A percentile compares a stretch with the other conserved stretches of the same genome.
Evolutionary conservation across 92 coral and sea anemone species (phyloP).

Genomic region (Porites divaricata): DNA sequence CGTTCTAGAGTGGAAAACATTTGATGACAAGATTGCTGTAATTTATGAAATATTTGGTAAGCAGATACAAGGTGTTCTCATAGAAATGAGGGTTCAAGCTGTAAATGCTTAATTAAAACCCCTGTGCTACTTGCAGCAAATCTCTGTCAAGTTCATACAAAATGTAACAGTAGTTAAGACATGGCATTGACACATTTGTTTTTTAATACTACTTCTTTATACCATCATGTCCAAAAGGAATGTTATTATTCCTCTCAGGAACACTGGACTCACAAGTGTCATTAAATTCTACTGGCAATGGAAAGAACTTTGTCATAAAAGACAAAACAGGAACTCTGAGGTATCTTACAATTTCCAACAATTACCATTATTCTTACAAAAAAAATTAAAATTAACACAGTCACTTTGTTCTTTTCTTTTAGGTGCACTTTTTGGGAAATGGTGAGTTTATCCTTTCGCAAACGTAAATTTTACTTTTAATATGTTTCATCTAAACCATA

Average conservation of each 20-base stretch:
- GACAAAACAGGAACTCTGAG: conserved; percentile 84
- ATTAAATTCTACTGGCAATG: conserved; percentile 77
- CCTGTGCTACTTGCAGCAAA: too few relatives aligned
- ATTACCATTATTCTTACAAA: not conserved
- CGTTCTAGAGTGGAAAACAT: conserved; percentile 78
- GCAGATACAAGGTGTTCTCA: not conserved
- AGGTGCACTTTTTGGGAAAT: conserved; percentile 99
- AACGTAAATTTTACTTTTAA: too few relatives aligned
- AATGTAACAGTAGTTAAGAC: too few relatives aligned
- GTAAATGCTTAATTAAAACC: too few relatives aligned
- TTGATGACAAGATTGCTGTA: conserved; percentile 70
- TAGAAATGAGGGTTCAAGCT: too few relatives aligned
- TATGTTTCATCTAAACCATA: not conserved
- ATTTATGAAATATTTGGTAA: conserved; percentile 92
- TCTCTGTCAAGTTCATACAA: too few relatives aligned
- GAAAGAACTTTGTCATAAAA: conserved; percentile 79
- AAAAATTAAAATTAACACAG: not conserved
- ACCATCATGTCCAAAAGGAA: not conserved
- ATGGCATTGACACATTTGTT: too few relatives aligned
- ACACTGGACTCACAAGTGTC: conserved; percentile 93
- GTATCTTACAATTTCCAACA: conserved; percentile 12
- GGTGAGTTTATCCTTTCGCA: conserved; percentile 61
- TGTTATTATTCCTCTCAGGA: conserved; percentile 48
- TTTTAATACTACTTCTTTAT: too few relatives aligned
- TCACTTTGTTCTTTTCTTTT: conserved; percentile 20